Evolutionary conservation across 2,888 invertebrate genomes (phyloP), one percentile per base, ranked within the genome.

Genomic region (Macrophya alboannulata): DNA sequence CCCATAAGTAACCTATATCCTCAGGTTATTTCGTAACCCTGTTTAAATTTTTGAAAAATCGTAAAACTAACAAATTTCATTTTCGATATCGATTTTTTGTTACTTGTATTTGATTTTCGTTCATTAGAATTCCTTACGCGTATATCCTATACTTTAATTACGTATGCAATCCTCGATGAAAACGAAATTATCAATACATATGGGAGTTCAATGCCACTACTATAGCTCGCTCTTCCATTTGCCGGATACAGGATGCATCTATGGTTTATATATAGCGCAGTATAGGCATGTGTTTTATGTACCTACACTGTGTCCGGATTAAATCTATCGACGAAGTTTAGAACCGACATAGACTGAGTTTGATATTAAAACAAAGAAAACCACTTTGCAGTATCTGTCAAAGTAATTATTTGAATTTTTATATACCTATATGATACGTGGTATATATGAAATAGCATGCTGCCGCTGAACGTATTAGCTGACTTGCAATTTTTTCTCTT

Each of bases 161-260:
- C 51, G 77, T 51, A 77, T 55, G 31, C 77, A 37, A 31, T 37
- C 31, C 48, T 77, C 17, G 37, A 81, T 59, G 79, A 81, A 81
- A 81, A 51, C 40, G 62, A 81, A 81, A 81, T 81, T 62, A 81
- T 81, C 25, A 76, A 76, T 43, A 25, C 10, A 5, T 62, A 62
- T 81, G 9, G 8, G 79, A 43, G 79, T 59, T 81, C 79, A 81
- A 81, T 81, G 79, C 79, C 79, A 62, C 40, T 17, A 62, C 40
- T 17, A 21, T 31, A 31, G n/a, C 55, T 4, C 37, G 55, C 43
- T 17, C 4, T 55, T 9, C n/a, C 79, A 62, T 81, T 62, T 15
- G 25, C 79, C 79, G 79, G 79, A 81, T 81, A 40, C 59, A 81
- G 79, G 79, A 81, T 81, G 79, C 79, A 81, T 59, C 43, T 55